Evolutionary conservation across 2,888 invertebrate species (phyloP), one percentile per base, ranked within the genome.

Genomic region (Trissolcus japonicus): DNA sequence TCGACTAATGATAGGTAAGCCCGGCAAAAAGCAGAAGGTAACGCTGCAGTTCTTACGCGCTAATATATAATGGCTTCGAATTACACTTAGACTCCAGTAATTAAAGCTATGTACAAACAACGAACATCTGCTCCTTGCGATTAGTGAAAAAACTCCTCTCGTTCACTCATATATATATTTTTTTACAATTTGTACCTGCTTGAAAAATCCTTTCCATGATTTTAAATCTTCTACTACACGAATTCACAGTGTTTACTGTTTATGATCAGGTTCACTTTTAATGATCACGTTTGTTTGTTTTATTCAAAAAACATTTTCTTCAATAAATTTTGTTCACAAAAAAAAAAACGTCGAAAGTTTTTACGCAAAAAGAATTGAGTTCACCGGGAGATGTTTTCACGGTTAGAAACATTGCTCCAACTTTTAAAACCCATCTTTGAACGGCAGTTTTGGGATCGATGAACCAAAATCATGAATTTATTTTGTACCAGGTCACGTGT

Each of bases 21-120:
- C 66, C 62, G 61, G 46, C 40, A 74, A 35, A 35, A 73, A 74
- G 73, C 78, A 66, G 73, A 73, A 55, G 69, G 63, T 61, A 74
- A 78, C 65, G 65, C 65, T 66, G 56, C 73, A 65, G 56, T 55
- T 63, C 65, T 77, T 69, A 73, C 40, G 63, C 59, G 55, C 63
- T 77, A 77, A 68, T 71, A 69, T 69, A 68, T 68, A 73, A 69
- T 73, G 77, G 77, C 73, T 60, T 77, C 69, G 55, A 72, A 76
- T 76, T 69, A 69, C 69, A 76, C 40, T 76, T 76, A 69, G 54
- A 63, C 54, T 76, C 65, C 21, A 54, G 50, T 69, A 68, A 75
- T 76, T 69, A 71, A 76, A 76, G 66, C 66, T 71, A 69, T 76
- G 50, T 76, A 76, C 76, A 71, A 76, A 71, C 61, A 66, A 71